Evolutionary conservation across 2,888 invertebrate species (phyloP), one percentile per base, ranked within the genome.

Genomic region (Orthosia cruda): DNA sequence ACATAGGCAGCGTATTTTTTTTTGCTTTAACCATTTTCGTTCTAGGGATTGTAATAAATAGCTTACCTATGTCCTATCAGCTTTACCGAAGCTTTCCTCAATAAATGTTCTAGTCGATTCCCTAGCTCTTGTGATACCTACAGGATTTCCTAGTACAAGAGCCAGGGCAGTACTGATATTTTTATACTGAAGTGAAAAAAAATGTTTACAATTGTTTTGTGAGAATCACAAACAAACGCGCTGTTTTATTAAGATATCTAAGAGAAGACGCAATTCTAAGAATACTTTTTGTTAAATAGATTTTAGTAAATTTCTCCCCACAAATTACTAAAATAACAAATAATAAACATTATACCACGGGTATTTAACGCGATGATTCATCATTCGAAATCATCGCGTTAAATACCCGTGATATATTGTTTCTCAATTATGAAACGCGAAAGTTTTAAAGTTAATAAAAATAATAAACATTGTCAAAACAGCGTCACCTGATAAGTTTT

Each of bases 381-480:
- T n/a, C n/a, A n/a, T n/a, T n/a, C n/a, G n/a, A n/a, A n/a, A n/a
- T n/a, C n/a, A n/a, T n/a, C n/a, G n/a, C n/a, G n/a, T n/a, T n/a
- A n/a, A n/a, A n/a, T n/a, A n/a, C n/a, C n/a, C n/a, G n/a, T n/a
- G n/a, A n/a, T n/a, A n/a, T n/a, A n/a, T n/a, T n/a, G n/a, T n/a
- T n/a, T n/a, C n/a, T n/a, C n/a, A n/a, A n/a, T n/a, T n/a, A n/a
- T n/a, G n/a, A n/a, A n/a, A n/a, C n/a, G n/a, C n/a, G n/a, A n/a
- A n/a, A n/a, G n/a, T n/a, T n/a, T n/a, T n/a, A n/a, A n/a, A n/a
- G n/a, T n/a, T n/a, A n/a, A n/a, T n/a, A n/a, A n/a, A n/a, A n/a
- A n/a, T n/a, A n/a, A n/a, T n/a, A 26, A 47, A 52, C 45, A 65
- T 32, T 61, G 45, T 63, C 63, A 54, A 66, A 77, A 61, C 23